Base-by-base conservation (phyloP, 2,797 vertebrate species). In the Chelon labrosus region DNA sequence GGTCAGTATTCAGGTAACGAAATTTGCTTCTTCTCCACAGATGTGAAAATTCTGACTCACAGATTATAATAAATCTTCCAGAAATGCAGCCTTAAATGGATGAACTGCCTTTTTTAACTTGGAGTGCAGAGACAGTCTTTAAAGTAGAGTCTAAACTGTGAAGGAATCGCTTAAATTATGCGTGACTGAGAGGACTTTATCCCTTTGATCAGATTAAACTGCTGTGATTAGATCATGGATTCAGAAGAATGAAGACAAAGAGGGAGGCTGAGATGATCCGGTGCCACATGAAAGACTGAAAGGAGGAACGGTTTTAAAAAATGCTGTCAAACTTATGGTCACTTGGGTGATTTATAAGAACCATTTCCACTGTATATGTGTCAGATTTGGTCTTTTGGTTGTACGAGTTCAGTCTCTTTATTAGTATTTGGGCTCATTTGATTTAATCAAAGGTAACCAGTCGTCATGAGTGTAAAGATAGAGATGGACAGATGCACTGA, bases 361-460 rank as follows among this genome's bases (percentile, higher is more conserved):
- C 39, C 39, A 53, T 17, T 41, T n/a, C 0, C 13, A 42, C 10
- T 1, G 22, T 1, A 5, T 3, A 9, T 42, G 54, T 4, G 9
- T 66, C n/a, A 8, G 14, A 51, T 51, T 20, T 17, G 4, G 2
- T 54, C 11, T 25, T 31, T 31, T 22, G 0, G 39, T 2, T 53
- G 0, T 49, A 22, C 3, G 13, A 65, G 19, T 49, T 70, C 67
- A 70, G 78, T 31, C 31, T 31, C 31, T 31, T 31, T 31, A 31
- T 31, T 31, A 31, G 31, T 31, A 31, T 31, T 31, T 31, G 47
- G 55, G 65, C 41, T 79, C 13, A 49, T 80, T 73, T 73, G 11
- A 73, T 75, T 86, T 20, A 66, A 75, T 77, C 3, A 58, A 56
- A 78, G 72, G 27, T 80, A 84, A 85, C 78, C 56, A 72, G 78